Conservation (phyloP, 2,888 invertebrate genomes). For the Conchocele bisecta region DNA sequence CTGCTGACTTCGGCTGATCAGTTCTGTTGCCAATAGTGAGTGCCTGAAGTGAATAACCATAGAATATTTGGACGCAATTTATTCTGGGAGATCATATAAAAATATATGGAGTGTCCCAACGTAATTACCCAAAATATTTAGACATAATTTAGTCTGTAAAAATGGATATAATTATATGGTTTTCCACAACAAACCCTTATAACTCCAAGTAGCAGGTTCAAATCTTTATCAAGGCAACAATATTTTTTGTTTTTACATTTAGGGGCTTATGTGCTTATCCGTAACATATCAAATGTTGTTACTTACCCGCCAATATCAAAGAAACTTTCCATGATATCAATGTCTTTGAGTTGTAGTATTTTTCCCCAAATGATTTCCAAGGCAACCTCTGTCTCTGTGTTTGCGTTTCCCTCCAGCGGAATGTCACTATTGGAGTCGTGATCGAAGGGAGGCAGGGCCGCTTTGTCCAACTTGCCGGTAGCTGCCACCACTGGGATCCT, state of each 20-base stretch:
- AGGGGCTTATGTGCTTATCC: no score
- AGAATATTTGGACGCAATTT: no score
- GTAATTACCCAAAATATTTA: no score
- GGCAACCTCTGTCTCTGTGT: constrained; percentile 79
- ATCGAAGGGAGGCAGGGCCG: constrained; percentile 80
- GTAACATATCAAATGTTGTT: background rate
- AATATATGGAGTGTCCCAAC: no score
- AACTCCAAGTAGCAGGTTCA: no score
- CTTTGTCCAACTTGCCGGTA: constrained; percentile 82
- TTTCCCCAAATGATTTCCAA: constrained; percentile 81
- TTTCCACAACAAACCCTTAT: no score
- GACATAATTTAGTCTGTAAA: no score
- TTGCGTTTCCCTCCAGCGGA: constrained; percentile 78
- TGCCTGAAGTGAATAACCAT: constrained; percentile 78
- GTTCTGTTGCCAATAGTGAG: constrained; percentile 82
- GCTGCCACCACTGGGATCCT: constrained; percentile 82
- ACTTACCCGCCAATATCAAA: constrained; percentile 83
- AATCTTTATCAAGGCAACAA: no score
- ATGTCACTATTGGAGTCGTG: constrained; percentile 67
- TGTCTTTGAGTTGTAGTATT: constrained; percentile 76
- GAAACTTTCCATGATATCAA: constrained; percentile 83
- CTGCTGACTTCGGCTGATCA: constrained; percentile 75
- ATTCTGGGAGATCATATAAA: no score
- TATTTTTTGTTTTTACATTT: no score
- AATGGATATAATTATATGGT: no score